Conservation (phyloP, 2,797 vertebrate species). For the Xenentodon cancila region DNA sequence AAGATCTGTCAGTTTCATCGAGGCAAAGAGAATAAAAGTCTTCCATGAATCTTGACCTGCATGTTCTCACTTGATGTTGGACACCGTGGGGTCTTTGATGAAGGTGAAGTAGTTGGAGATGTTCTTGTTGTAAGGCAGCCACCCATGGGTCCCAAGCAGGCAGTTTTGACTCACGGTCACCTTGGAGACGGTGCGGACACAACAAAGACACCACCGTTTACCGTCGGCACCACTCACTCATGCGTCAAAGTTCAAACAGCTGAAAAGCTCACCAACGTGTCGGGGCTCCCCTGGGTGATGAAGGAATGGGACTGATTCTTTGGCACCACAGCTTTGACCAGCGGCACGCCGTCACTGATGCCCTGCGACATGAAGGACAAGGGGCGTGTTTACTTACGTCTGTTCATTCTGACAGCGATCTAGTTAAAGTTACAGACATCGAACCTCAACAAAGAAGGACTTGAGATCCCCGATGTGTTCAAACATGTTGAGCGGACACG, state of each 20-base stretch:
- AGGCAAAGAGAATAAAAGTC: no score
- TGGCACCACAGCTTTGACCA: conserved; percentile 91
- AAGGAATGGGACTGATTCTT: conserved; percentile 96
- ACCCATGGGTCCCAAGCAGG: conserved; percentile 92
- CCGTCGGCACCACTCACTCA: background rate
- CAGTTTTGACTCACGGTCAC: conserved; percentile 90
- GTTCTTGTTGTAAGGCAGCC: conserved; percentile 95
- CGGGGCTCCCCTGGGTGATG: conserved; percentile 96
- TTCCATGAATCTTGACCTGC: no score
- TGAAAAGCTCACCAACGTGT: conserved; percentile 86
- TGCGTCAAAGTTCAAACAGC: no score
- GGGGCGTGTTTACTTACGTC: background rate
- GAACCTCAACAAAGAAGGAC: conserved; percentile 96
- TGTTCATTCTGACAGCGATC: background rate
- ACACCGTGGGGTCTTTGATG: conserved; percentile 93
- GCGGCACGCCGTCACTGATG: conserved; percentile 91
- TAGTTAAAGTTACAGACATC: background rate
- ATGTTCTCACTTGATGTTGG: conserved; percentile 90
- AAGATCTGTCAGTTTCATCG: no score
- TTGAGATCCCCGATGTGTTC: conserved; percentile 93
- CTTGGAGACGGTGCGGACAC: conserved; percentile 63
- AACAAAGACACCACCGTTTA: background rate
- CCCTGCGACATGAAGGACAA: conserved; percentile 79
- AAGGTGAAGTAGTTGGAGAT: conserved; percentile 99
- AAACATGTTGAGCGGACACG: conserved; percentile 88